Evolutionary conservation across 1,140 invertebrate species (phyloP).

Genomic region (Scaptomyza hsui): DNA sequence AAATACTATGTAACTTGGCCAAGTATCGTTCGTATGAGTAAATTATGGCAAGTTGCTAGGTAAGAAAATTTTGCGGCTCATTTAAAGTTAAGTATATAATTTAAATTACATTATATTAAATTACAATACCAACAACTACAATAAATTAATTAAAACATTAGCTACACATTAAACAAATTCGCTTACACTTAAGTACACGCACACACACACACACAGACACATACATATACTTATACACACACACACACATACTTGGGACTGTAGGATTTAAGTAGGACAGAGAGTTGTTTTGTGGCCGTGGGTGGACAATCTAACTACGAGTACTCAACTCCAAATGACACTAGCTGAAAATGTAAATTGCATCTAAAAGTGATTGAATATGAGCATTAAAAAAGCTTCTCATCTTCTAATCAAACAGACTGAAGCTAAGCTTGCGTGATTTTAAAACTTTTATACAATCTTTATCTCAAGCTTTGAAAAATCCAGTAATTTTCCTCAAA

Average conservation of each 20-base stretch:
- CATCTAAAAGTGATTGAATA: neutral
- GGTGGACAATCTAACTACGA: slow-evolving; percentile 31
- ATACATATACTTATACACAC: slow-evolving; percentile 12
- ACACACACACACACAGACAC: slow-evolving; percentile 38
- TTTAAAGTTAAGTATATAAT: slow-evolving; percentile 47
- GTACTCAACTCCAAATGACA: slow-evolving; percentile 20
- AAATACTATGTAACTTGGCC: slow-evolving; percentile 19
- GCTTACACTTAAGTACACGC: slow-evolving; percentile 46
- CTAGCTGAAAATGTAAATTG: neutral
- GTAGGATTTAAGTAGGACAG: slow-evolving; percentile 41
- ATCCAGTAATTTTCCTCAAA: too few relatives aligned
- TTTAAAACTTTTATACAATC: too few relatives aligned
- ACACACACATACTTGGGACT: slow-evolving; percentile 10
- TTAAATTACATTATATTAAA: slow-evolving; percentile 67
- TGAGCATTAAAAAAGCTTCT: neutral
- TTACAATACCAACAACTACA: slow-evolving; percentile 81
- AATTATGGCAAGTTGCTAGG: slow-evolving; percentile 77
- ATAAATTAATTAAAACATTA: slow-evolving; percentile 80
- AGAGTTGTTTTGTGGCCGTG: slow-evolving; percentile 22
- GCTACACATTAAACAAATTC: slow-evolving; percentile 73
- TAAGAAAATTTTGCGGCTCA: slow-evolving; percentile 52
- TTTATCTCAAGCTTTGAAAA: too few relatives aligned
- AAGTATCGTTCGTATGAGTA: slow-evolving; percentile 21
- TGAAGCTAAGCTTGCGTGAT: too few relatives aligned
- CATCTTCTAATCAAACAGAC: too few relatives aligned